These are phyloP conservation scores for Ctena decussata DNA, from an alignment of 2,888 invertebrate species.

Conservation along the genomic window DNA sequence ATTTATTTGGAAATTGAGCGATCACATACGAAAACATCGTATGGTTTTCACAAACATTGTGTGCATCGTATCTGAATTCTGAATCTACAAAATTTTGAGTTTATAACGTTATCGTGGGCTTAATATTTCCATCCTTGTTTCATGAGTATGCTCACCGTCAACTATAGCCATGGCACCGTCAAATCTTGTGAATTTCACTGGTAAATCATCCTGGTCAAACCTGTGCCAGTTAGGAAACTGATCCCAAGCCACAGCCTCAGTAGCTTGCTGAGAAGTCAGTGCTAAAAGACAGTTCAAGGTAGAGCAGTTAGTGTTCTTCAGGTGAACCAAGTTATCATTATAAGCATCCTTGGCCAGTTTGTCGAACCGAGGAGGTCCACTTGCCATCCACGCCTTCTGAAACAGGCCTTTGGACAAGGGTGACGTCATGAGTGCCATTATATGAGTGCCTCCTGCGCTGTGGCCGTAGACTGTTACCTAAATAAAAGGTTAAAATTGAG, in stretches of 20 bases:
- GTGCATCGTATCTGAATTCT: too few relatives aligned
- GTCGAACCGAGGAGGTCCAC: slow-evolving; percentile 77
- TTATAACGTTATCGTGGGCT: too few relatives aligned
- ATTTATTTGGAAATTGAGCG: too few relatives aligned
- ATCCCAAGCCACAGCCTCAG: slow-evolving; percentile 70
- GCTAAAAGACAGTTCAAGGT: slow-evolving; percentile 65
- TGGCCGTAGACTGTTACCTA: slow-evolving; percentile 95
- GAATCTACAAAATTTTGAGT: too few relatives aligned
- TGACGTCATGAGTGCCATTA: slow-evolving; percentile 91
- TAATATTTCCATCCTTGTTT: too few relatives aligned
- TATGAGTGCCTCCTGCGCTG: slow-evolving; percentile 94
- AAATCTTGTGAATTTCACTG: slow-evolving; percentile 55
- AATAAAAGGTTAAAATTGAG: too few relatives aligned
- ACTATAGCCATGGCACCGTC: slow-evolving; percentile 72
- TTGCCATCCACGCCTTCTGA: slow-evolving; percentile 87
- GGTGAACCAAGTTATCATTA: slow-evolving; percentile 72
- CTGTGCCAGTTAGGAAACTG: slow-evolving; percentile 78
- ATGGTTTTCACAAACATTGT: too few relatives aligned
- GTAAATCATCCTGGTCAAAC: slow-evolving; percentile 75
- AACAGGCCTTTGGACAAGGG: slow-evolving; percentile 90
- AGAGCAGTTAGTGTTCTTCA: slow-evolving; percentile 66
- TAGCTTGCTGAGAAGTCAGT: slow-evolving; percentile 64
- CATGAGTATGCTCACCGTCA: slow-evolving; percentile 68
- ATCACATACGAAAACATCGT: too few relatives aligned
- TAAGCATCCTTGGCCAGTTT: slow-evolving; percentile 72